These are phyloP conservation scores for Pelusios castaneus DNA, from an alignment of 2,113 vertebrate species.

Conservation along the genomic window DNA sequence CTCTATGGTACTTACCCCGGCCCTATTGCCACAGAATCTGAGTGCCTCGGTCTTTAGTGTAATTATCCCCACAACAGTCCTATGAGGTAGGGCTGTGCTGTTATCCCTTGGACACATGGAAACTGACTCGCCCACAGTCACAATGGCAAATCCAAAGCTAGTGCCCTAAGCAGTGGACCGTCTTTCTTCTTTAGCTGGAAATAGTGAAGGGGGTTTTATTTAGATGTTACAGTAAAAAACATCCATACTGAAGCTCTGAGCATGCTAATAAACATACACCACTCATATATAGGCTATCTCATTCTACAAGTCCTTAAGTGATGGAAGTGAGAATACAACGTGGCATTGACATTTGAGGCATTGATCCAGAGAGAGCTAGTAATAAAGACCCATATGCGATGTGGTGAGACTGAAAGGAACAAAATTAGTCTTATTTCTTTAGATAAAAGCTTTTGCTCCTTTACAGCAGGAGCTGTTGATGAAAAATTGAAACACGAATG, in stretches of 20 bases:
- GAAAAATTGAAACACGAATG: neutral
- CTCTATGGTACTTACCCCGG: neutral
- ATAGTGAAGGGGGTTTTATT: neutral
- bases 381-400: neutral
- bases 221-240: neutral
- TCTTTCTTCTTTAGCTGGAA: neutral
- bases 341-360: neutral
- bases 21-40: neutral
- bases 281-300: neutral
- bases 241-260: neutral
- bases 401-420: neutral
- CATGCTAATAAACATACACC: neutral
- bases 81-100: neutral
- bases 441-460: neutral
- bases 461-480: neutral
- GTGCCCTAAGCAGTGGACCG: neutral
- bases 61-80: neutral
- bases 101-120: neutral
- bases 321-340: neutral
- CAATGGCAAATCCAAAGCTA: neutral
- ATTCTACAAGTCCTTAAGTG: neutral
- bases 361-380: neutral
- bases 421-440: neutral
- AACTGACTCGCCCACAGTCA: neutral
- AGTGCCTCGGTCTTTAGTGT: neutral